phyloP scores from a whole-genome alignment of 2,888 invertebrate genomes.

The Brachyopa scutellaris region DNA sequence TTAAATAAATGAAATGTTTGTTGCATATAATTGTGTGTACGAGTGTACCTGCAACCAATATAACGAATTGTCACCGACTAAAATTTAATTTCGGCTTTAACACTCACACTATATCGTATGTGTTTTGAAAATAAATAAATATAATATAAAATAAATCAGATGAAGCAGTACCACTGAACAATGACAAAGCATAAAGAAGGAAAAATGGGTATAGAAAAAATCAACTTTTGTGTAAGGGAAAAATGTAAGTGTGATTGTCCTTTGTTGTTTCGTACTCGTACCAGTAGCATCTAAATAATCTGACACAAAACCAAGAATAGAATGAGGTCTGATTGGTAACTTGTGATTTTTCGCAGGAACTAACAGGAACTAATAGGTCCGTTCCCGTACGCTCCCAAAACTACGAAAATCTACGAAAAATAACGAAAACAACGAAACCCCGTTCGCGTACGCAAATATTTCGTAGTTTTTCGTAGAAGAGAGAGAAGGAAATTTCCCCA shows the following conservation, averaged over 20 bases:
- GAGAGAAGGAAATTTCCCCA: too few species aligned
- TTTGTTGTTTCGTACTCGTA: too few species aligned
- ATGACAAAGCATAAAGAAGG: background rate
- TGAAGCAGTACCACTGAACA: background rate
- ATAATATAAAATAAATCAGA: conserved; percentile 19
- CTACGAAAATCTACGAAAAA: too few species aligned
- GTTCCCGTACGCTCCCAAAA: too few species aligned
- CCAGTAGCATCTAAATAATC: too few species aligned
- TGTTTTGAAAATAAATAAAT: background rate
- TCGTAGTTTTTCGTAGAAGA: too few species aligned
- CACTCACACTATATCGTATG: conserved; percentile 38
- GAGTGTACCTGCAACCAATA: background rate
- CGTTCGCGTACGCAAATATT: too few species aligned
- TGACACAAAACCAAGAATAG: too few species aligned
- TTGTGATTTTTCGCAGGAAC: too few species aligned
- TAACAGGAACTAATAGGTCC: too few species aligned
- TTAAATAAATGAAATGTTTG: conserved; percentile 24
- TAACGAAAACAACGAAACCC: too few species aligned
- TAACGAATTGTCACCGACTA: background rate
- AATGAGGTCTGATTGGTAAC: too few species aligned
- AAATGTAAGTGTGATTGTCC: background rate
- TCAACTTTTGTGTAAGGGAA: background rate
- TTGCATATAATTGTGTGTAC: background rate
- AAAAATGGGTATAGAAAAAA: background rate
- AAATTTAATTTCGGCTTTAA: conserved; percentile 27